Evolutionary conservation across 2,888 invertebrate species (phyloP), one percentile per base, ranked within the genome.

Genomic region (Catocala nupta): DNA sequence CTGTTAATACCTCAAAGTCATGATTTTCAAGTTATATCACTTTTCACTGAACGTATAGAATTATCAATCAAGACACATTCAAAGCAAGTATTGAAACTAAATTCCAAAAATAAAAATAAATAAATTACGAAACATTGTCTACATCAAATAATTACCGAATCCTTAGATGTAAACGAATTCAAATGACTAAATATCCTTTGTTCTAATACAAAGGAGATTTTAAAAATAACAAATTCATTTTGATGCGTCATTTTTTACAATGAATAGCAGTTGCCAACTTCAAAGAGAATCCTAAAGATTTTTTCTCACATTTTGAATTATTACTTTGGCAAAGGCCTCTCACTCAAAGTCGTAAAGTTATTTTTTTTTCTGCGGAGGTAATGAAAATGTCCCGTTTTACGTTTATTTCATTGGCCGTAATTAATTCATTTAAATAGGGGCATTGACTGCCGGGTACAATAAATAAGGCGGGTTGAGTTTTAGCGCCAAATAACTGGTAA

Each of bases 351-450:
- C 68, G 67, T 71, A 70, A 71, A 36, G 53, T 57, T n/a, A n/a
- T 61, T 65, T 65, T 66, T 63, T 71, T 74, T 78, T 78, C 70
- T 65, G 68, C 66, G 57, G 60, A 63, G 59, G 73, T 75, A 77
- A 81, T 76, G 74, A 77, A 75, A 79, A 78, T 75, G 75, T 75
- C 71, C 53, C 61, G n/a, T 52, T 78, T 78, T 67, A 70, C 71
- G 70, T 73, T 67, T 72, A 71, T 68, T 73, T 70, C 43, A 66
- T 55, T 63, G 43, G 53, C 25, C 52, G 43, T 50, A 68, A 56
- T 65, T 71, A 65, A 68, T 68, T 63, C 39, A n/a, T 33, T 44
- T 58, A 39, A 70, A 64, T 50, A 25, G 45, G 51, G 54, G 12
- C 63, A 63, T 63, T 54, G 58, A 54, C 53, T 54, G 63, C 53